Percentiles rank a stretch among this genome's conserved stretches.
Evolutionary conservation across 2,888 invertebrate genomes (phyloP).

Genomic region (Tolmerus cingulatus): DNA sequence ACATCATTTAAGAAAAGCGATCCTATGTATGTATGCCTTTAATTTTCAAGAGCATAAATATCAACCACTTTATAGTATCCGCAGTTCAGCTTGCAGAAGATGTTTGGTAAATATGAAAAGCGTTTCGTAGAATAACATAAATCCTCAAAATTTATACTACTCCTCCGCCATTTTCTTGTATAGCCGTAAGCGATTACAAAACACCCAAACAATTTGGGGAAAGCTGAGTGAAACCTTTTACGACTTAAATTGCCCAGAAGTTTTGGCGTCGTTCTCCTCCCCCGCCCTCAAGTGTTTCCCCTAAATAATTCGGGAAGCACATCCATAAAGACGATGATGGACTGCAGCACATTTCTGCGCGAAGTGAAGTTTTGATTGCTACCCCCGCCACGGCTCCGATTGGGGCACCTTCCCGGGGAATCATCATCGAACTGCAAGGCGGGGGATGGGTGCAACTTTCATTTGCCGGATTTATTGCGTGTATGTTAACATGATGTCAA

Average conservation of each 20-base stretch:
- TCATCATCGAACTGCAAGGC: background rate
- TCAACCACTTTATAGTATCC: background rate
- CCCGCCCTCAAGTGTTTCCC: background rate
- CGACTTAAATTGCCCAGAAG: background rate
- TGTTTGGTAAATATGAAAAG: background rate
- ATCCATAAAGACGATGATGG: background rate
- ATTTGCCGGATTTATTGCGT: constrained; percentile 3
- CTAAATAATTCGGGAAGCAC: background rate
- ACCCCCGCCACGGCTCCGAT: background rate
- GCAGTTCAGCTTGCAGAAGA: background rate
- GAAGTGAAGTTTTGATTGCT: background rate
- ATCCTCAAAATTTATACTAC: background rate
- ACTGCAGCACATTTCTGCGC: background rate
- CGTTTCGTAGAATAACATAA: background rate
- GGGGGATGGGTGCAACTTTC: background rate
- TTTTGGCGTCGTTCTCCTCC: background rate
- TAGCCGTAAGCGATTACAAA: background rate
- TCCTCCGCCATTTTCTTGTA: background rate
- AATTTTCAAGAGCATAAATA: background rate
- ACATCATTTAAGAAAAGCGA: no score
- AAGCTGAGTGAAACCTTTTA: background rate
- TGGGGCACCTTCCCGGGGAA: background rate
- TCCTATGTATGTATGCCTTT: no score
- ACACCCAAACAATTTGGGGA: background rate
- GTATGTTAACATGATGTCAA: constrained; percentile 16